Conservation (phyloP, 2,888 invertebrate species). For the Crepidodera aurea region DNA sequence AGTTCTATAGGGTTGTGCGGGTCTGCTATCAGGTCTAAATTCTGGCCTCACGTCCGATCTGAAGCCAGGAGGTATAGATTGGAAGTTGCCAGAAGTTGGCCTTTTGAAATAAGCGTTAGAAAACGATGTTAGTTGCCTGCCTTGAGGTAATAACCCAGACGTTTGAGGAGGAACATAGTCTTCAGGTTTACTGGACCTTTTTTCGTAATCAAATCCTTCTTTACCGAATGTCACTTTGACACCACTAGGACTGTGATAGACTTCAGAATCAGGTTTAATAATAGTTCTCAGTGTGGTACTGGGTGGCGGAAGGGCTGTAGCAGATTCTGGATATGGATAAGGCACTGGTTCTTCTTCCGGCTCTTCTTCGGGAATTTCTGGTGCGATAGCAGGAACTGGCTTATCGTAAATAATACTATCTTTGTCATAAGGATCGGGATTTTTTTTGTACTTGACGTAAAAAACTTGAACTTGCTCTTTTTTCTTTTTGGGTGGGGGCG, state of each 20-base stretch:
- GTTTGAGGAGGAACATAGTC: slow-evolving; percentile 54
- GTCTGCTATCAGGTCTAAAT: slow-evolving; percentile 49
- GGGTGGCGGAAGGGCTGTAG: slow-evolving; percentile 65
- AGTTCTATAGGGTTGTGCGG: slow-evolving; percentile 66
- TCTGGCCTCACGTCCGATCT: slow-evolving; percentile 53
- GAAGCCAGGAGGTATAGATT: slow-evolving; percentile 41
- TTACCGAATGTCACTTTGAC: slow-evolving; percentile 84
- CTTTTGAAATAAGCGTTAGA: slow-evolving; percentile 48
- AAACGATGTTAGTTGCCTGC: slow-evolving; percentile 51
- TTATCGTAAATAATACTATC: slow-evolving; percentile 80
- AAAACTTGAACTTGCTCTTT: slow-evolving; percentile 91
- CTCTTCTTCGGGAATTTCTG: slow-evolving; percentile 68
- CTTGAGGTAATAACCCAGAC: slow-evolving; percentile 42
- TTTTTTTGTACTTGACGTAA: slow-evolving; percentile 90
- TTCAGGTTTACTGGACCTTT: slow-evolving; percentile 61
- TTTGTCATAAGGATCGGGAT: slow-evolving; percentile 74
- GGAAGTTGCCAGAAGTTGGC: slow-evolving; percentile 38
- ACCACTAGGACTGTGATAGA: slow-evolving; percentile 81
- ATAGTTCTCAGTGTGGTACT: slow-evolving; percentile 84
- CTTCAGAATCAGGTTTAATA: slow-evolving; percentile 86
- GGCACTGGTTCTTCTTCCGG: slow-evolving; percentile 64
- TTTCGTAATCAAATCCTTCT: slow-evolving; percentile 65
- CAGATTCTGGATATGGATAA: slow-evolving; percentile 44
- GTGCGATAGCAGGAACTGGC: slow-evolving; percentile 81
- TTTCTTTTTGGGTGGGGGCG: slow-evolving; percentile 66